A percentile compares a stretch with the other conserved stretches of the same genome.
Conservation (phyloP, 2,113 vertebrate species). For the Campylorhamphus procurvoides region DNA sequence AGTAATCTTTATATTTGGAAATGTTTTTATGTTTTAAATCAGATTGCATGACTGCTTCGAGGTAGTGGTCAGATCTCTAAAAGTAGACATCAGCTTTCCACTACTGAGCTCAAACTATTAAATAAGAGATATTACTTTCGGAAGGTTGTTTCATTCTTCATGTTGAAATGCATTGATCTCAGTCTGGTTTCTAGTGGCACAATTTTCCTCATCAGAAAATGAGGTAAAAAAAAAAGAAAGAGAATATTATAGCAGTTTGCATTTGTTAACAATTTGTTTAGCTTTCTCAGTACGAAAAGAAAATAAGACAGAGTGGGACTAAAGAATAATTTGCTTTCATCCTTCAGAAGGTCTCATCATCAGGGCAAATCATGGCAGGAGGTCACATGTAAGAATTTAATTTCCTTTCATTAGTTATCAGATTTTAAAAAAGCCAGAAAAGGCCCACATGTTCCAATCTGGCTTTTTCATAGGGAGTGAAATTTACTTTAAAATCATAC, state of each 20-base stretch:
- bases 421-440: neutral
- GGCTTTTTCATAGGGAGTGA: neutral
- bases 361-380: neutral
- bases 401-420: neutral
- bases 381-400: neutral
- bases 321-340: neutral
- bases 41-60: neutral
- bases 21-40: neutral
- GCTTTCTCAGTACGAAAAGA: neutral
- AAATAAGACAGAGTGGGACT: neutral
- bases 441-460: neutral
- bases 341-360: neutral
- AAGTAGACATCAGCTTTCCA: neutral
- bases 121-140: neutral
- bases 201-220: neutral
- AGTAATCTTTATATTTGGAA: neutral
- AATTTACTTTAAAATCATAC: neutral
- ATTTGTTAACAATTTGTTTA: neutral
- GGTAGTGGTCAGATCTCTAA: neutral
- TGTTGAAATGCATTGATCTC: neutral
- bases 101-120: neutral
- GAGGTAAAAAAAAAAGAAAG: neutral
- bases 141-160: neutral
- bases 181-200: neutral
- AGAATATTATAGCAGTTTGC: neutral